Conservation (phyloP, 2,888 invertebrate species). For the Lepetodrilus schrolli region DNA sequence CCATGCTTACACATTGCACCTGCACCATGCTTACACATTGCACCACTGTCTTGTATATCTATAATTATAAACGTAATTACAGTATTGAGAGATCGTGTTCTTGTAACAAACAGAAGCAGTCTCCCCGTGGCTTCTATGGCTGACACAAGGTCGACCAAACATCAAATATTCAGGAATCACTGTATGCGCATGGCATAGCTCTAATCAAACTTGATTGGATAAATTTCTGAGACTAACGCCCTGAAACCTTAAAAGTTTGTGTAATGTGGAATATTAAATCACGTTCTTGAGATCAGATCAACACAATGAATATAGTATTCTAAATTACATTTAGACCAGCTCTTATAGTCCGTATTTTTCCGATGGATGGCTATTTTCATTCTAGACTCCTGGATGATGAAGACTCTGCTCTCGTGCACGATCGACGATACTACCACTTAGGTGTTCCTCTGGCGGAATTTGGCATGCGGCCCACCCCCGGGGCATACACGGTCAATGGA, state of each 20-base stretch:
- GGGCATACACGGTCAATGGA: not conserved
- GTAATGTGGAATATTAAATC: conserved; percentile 29
- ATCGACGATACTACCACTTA: not conserved
- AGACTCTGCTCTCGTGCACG: not conserved
- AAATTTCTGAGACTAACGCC: conserved; percentile 19
- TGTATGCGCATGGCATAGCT: not conserved
- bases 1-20: too few species aligned
- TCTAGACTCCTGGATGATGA: not conserved
- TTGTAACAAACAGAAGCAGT: too few species aligned
- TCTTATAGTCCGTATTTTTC: not conserved
- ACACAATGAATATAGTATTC: not conserved
- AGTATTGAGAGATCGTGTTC: too few species aligned
- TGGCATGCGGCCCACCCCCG: not conserved
- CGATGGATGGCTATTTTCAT: not conserved
- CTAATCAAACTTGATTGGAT: conserved; percentile 29
- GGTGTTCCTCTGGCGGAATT: not conserved
- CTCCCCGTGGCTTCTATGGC: not conserved
- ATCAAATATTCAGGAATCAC: not conserved
- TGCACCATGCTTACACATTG: too few species aligned
- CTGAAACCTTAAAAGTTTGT: conserved; percentile 9
- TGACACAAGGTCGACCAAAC: not conserved
- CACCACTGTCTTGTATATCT: too few species aligned
- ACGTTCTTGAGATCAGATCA: conserved; percentile 8
- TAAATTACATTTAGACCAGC: conserved; percentile 19
- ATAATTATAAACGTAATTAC: too few species aligned